phyloP scores from a whole-genome alignment of 2,113 vertebrate genomes.

The Rhodinocichla rosea region DNA sequence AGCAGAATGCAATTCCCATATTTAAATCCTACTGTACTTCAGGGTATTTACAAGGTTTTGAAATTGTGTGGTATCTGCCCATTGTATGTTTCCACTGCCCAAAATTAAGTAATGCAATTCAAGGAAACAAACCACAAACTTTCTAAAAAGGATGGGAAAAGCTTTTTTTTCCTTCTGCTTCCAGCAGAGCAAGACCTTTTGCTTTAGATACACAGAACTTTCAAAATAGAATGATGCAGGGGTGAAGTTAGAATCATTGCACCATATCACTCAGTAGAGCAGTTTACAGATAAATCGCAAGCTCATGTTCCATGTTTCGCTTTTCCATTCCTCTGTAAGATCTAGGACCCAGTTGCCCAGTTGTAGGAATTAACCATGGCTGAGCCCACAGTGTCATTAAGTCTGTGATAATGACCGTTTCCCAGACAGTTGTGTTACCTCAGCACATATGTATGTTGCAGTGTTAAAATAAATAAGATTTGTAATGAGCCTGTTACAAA shows the following conservation, averaged over 20 bases:
- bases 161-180: not conserved
- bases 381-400: not conserved
- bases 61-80: not conserved
- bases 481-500: not conserved
- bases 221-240: not conserved
- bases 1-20: not conserved
- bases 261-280: not conserved
- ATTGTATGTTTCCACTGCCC: not conserved
- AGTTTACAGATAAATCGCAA: not conserved
- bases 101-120: not conserved
- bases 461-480: not conserved
- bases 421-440: not conserved
- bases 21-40: not conserved
- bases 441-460: not conserved
- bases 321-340: not conserved
- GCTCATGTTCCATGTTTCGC: not conserved
- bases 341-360: not conserved
- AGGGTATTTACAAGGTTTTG: not conserved
- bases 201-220: not conserved
- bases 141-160: not conserved
- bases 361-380: not conserved
- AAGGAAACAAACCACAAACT: not conserved
- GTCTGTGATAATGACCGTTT: not conserved
- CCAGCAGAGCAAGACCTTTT: not conserved
- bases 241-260: not conserved